A percentile compares a stretch with the other conserved stretches of the same genome.
Conservation (phyloP, 2,113 vertebrate genomes). For the Argyrosomus japonicus region DNA sequence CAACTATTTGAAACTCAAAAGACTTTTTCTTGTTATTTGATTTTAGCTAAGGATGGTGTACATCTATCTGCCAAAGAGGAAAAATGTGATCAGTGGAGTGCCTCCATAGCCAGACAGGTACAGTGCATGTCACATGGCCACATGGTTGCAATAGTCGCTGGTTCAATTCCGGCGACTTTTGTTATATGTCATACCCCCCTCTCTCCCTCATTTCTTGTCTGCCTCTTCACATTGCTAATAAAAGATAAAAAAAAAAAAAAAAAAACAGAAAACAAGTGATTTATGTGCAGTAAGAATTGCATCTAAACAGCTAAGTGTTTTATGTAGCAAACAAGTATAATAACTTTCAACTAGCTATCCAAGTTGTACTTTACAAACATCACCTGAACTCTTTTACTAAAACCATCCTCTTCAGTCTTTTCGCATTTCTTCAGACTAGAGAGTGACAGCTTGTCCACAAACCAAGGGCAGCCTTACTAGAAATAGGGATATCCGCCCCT, state of each 20-base stretch:
- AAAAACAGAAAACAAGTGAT: too few relatives aligned
- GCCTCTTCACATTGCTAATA: too few relatives aligned
- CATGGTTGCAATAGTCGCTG: too few relatives aligned
- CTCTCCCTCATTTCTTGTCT: too few relatives aligned
- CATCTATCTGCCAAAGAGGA: background rate
- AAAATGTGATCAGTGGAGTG: background rate
- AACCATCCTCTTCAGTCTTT: slow-evolving; percentile 49
- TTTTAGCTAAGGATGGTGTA: background rate
- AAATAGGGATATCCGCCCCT: slow-evolving; percentile 71
- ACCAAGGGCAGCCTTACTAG: slow-evolving; percentile 70
- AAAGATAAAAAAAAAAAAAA: too few relatives aligned
- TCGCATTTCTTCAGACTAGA: slow-evolving; percentile 70
- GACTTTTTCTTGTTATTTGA: background rate
- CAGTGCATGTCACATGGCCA: background rate
- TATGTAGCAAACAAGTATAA: background rate
- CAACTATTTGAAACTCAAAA: background rate
- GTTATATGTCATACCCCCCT: too few relatives aligned
- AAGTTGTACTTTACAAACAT: slow-evolving; percentile 44
- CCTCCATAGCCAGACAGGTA: too few relatives aligned
- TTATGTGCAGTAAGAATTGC: too few relatives aligned
- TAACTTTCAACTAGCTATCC: background rate
- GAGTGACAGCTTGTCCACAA: slow-evolving; percentile 82
- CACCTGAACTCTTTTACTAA: slow-evolving; percentile 44
- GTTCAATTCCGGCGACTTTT: too few relatives aligned
- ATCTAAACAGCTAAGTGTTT: background rate